A percentile compares a stretch with the other conserved stretches of the same genome.
These are phyloP conservation scores for Drosophila melanogaster DNA, from an alignment of 1,140 invertebrate species.

Conservation along the genomic window Release_6_plus_ISO1_MT NT_037436.4:21100001-21100500, in stretches of 20 bases:
- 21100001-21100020: slow-evolving; percentile 24
- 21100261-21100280: slow-evolving; percentile 15
- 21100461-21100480: background rate
- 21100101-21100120: slow-evolving; percentile 5
- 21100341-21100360: slow-evolving; percentile 42
- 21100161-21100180: slow-evolving; percentile 35
- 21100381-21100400: slow-evolving; percentile 43
- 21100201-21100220: slow-evolving; percentile 62
- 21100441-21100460: slow-evolving; percentile 11
- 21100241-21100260: slow-evolving; percentile 69
- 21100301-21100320: slow-evolving; percentile 35
- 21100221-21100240: slow-evolving; percentile 78
- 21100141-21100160: slow-evolving; percentile 24
- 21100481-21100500: background rate
- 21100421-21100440: slow-evolving; percentile 54
- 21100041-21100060: slow-evolving; percentile 33
- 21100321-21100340: slow-evolving; percentile 36
- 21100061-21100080: slow-evolving; percentile 62
- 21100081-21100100: slow-evolving; percentile 36
- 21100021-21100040: slow-evolving; percentile 34
- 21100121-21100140: slow-evolving; percentile 5
- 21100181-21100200: slow-evolving; percentile 68
- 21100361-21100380: slow-evolving; percentile 54
- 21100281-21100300: slow-evolving; percentile 34
- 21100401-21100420: slow-evolving; percentile 60